Conservation (phyloP, 2,888 invertebrate genomes). For the Tholera decimalis region DNA sequence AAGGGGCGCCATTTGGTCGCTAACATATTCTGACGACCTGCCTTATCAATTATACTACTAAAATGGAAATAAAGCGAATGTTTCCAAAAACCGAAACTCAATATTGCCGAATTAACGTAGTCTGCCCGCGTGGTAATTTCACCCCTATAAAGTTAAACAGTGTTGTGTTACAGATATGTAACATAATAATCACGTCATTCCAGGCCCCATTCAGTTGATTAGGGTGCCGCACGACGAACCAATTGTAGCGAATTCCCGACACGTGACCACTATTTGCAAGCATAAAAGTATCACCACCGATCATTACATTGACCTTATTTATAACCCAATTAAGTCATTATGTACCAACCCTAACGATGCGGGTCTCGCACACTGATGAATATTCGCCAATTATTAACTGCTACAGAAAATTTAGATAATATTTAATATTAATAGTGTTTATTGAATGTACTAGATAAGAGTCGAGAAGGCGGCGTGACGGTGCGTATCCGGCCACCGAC, state of each 20-base stretch:
- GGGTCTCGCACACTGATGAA: slow-evolving; percentile 71
- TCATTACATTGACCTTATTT: slow-evolving; percentile 85
- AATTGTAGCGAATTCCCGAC: slow-evolving; percentile 86
- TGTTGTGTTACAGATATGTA: slow-evolving; percentile 78
- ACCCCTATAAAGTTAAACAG: slow-evolving; percentile 68
- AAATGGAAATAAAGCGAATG: slow-evolving; percentile 36
- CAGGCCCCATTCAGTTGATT: slow-evolving; percentile 78
- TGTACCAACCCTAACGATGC: slow-evolving; percentile 80
- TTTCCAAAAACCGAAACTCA: slow-evolving; percentile 38
- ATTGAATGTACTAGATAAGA: slow-evolving; percentile 80
- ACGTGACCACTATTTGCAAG: slow-evolving; percentile 89
- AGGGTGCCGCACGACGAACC: slow-evolving; percentile 77
- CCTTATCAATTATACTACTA: slow-evolving; percentile 65
- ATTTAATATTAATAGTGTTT: slow-evolving; percentile 69
- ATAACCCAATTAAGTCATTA: slow-evolving; percentile 86
- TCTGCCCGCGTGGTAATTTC: slow-evolving; percentile 45
- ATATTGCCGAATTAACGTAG: slow-evolving; percentile 32
- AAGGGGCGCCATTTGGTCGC: slow-evolving; percentile 65
- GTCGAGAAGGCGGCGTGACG: slow-evolving; percentile 79
- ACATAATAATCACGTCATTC: slow-evolving; percentile 88
- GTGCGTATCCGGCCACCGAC: slow-evolving; percentile 81
- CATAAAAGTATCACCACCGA: slow-evolving; percentile 83
- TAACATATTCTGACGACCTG: slow-evolving; percentile 64
- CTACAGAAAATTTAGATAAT: slow-evolving; percentile 40
- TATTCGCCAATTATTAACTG: slow-evolving; percentile 62